phyloP scores from a whole-genome alignment of 2,797 vertebrate genomes.

The Borostomias antarcticus region DNA sequence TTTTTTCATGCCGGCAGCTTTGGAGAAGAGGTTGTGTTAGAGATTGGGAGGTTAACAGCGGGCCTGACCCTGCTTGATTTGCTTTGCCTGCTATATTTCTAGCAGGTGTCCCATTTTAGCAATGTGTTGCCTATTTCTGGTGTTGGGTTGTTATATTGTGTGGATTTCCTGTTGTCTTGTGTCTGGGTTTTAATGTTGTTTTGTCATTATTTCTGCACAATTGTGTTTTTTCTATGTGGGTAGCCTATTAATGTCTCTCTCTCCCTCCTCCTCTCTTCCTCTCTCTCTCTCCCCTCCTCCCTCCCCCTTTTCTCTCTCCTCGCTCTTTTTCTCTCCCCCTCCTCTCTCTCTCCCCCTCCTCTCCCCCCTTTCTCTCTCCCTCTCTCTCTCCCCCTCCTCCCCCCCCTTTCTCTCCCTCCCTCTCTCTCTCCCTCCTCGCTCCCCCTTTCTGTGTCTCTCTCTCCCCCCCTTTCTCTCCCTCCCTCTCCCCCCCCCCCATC shows the following conservation, averaged over 20 bases:
- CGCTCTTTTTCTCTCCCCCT: neutral
- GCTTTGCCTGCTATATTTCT: no score
- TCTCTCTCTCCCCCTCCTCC: neutral
- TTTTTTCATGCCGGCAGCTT: no score
- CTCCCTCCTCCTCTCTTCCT: conserved; percentile 1
- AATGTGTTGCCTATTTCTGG: neutral
- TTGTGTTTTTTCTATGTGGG: conserved; percentile 8
- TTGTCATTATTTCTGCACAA: conserved; percentile 10
- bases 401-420: neutral
- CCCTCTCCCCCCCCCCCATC: neutral
- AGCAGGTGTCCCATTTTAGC: neutral
- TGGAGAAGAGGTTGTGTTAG: no score
- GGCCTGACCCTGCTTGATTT: no score
- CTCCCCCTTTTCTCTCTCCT: neutral
- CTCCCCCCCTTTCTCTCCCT: neutral
- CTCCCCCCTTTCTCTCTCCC: neutral
- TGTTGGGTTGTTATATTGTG: conserved; percentile 31
- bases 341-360: neutral
- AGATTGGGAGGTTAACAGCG: neutral
- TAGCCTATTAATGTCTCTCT: conserved; percentile 9
- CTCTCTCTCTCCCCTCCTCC: neutral
- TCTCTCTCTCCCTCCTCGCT: neutral
- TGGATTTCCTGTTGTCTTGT: conserved; percentile 25
- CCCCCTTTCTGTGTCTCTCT: neutral
- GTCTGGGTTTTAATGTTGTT: neutral